These are phyloP conservation scores for Pithys albifrons DNA, from an alignment of 2,113 vertebrate genomes.

Conservation along the genomic window DNA sequence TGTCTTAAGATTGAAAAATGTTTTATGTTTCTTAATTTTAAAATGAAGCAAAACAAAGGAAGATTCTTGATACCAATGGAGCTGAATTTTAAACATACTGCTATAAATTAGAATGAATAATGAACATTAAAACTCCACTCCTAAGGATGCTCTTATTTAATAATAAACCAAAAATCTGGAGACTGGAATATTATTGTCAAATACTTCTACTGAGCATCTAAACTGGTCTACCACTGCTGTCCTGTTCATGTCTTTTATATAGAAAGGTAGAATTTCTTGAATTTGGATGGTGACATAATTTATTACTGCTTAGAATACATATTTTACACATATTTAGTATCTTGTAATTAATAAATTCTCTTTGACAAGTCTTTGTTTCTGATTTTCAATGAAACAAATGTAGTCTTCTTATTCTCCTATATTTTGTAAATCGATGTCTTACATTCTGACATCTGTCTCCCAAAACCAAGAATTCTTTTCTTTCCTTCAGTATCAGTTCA, in stretches of 20 bases:
- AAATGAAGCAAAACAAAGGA: background rate
- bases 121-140: background rate
- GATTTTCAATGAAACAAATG: background rate
- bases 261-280: background rate
- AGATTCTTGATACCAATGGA: background rate
- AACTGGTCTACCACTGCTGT: background rate
- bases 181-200: background rate
- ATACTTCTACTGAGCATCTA: background rate
- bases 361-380: background rate
- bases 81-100: background rate
- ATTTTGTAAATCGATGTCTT: background rate
- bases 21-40: background rate
- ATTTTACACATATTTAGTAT: background rate
- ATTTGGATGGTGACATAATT: background rate
- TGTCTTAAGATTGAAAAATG: background rate
- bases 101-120: background rate
- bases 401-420: background rate
- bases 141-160: background rate
- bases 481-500: background rate
- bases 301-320: background rate
- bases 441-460: background rate
- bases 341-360: background rate
- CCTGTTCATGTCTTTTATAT: background rate
- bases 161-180: background rate
- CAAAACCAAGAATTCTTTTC: background rate